Conservation (phyloP, 2,888 invertebrate genomes). For the Eilema caniola region DNA sequence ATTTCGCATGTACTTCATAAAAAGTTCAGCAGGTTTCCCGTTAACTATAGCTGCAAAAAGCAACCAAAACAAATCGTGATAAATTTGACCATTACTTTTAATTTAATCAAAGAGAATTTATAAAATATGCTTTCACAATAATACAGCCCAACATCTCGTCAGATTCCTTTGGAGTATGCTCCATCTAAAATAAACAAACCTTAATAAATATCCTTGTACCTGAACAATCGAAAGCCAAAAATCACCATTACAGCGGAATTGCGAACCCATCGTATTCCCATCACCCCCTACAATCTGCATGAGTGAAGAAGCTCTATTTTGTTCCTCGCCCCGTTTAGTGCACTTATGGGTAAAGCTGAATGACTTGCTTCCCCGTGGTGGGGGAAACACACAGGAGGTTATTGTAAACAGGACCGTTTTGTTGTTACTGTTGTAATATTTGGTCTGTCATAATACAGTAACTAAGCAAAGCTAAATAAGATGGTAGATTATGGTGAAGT, state of each 20-base stretch:
- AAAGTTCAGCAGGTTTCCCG: too few species aligned
- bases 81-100: neutral
- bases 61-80: neutral
- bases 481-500: too few species aligned
- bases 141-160: neutral
- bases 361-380: constrained; percentile 39
- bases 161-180: neutral
- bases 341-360: constrained; percentile 66
- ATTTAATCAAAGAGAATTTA: neutral
- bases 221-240: constrained; percentile 42
- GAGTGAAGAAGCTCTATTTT: constrained; percentile 68
- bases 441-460: too few species aligned
- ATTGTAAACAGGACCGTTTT: constrained; percentile 21
- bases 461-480: too few species aligned
- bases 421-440: neutral
- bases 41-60: neutral
- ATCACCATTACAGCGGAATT: constrained; percentile 14
- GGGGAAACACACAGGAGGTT: constrained; percentile 44
- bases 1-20: too few species aligned
- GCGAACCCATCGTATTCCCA: constrained; percentile 61
- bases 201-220: neutral
- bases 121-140: too few species aligned
- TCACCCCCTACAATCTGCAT: constrained; percentile 65
- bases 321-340: constrained; percentile 71
- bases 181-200: neutral